Evolutionary conservation across 2,797 vertebrate genomes (phyloP).

Genomic region (Rhinogobio ventralis): DNA sequence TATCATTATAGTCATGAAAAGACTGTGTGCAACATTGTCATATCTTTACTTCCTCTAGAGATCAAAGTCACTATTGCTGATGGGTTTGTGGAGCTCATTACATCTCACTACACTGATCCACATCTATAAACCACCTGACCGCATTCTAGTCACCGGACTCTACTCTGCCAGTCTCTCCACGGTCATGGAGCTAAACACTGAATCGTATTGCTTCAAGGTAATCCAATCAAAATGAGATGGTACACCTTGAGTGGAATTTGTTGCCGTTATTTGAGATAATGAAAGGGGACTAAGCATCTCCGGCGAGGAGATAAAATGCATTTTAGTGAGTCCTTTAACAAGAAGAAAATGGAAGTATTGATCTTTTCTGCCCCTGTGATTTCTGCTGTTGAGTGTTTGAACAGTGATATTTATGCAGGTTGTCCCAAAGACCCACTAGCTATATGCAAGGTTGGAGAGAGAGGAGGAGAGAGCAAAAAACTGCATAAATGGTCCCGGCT

Average conservation of each 20-base stretch:
- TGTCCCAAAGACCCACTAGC: neutral
- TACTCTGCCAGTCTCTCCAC: neutral
- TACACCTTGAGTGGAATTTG: constrained; percentile 25
- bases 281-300: constrained; percentile 37
- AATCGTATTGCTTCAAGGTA: constrained; percentile 12
- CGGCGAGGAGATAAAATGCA: constrained; percentile 17
- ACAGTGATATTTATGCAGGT: constrained; percentile 15
- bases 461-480: neutral
- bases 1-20: constrained; percentile 23
- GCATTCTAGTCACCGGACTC: neutral
- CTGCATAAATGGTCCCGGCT: neutral
- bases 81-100: constrained; percentile 37
- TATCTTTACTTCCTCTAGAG: constrained; percentile 15
- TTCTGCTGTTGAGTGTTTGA: constrained; percentile 14
- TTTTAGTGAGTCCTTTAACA: constrained; percentile 28
- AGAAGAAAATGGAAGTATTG: constrained; percentile 53
- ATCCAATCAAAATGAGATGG: constrained; percentile 24
- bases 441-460: neutral
- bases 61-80: constrained; percentile 36
- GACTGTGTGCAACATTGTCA: neutral
- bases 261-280: constrained; percentile 41
- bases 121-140: constrained; percentile 12
- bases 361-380: constrained; percentile 38
- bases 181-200: neutral
- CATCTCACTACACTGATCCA: constrained; percentile 10